phyloP scores from a whole-genome alignment of 37 sponge, comb jelly and placozoan species.

The Beroe forskalii region DNA sequence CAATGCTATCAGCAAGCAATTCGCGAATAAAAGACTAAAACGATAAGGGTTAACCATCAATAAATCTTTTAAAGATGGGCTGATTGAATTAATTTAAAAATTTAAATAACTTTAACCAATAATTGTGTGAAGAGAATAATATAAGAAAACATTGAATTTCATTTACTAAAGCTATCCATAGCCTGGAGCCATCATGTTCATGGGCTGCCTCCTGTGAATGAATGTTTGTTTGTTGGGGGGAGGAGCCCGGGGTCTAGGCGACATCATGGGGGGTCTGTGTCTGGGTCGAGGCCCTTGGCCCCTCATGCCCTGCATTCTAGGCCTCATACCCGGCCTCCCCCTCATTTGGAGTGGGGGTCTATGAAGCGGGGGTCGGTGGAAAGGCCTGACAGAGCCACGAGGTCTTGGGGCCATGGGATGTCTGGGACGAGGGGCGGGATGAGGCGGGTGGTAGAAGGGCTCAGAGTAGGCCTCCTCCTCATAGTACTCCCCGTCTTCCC shows the following conservation, averaged over 20 bases:
- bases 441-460: background rate
- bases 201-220: background rate
- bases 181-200: constrained; percentile 18
- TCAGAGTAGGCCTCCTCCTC: background rate
- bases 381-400: background rate
- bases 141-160: too few species aligned
- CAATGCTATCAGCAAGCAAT: too few species aligned
- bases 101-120: too few species aligned
- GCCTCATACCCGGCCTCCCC: background rate
- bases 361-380: background rate
- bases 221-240: background rate
- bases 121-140: too few species aligned
- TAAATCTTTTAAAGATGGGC: too few species aligned
- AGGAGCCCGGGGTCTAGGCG: background rate
- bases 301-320: background rate
- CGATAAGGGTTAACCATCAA: too few species aligned
- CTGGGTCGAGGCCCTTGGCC: background rate
- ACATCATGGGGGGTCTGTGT: background rate
- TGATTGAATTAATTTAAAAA: too few species aligned
- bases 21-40: too few species aligned
- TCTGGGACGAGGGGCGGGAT: background rate
- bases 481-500: constrained; percentile 30
- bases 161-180: too few species aligned
- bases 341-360: background rate
- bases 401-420: background rate